Evolutionary conservation across 2,888 invertebrate species (phyloP), one percentile per base, ranked within the genome.

Genomic region (Aplocera efformata): DNA sequence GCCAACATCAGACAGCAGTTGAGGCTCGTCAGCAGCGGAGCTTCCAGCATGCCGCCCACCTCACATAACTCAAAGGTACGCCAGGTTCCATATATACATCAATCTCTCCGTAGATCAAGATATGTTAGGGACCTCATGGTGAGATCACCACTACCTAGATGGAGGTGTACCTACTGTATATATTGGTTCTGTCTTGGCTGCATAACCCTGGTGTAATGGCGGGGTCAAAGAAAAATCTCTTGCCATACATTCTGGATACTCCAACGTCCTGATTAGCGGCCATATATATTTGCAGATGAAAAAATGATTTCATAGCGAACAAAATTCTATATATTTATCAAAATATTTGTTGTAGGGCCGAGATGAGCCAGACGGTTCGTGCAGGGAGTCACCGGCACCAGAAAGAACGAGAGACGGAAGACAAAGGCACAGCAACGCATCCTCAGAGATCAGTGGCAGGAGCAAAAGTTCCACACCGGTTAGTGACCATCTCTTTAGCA

Each of bases 1-100:
- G 93, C 93, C 0, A 92, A 82, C 52, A 94, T 95, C 48, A 81
- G 94, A 17, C 94, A 95, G 56, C 95, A 95, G 69, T 76, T 95
- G 52, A 79, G 94, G 28, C 79, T 94, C 10, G 93, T 92, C 61
- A 85, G 91, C 69, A 92, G 91, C 33, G 90, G 93, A 61, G 92
- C 92, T 8, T 89, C 88, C 54, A 92, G 92, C 69, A 82, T 92
- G 71, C 91, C 92, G 0, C 62, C 67, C 17, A 60, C 71, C 20
- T 59, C 74, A n/a, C 67, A 77, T 10, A 63, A 77, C 43, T 58
- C 66, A 10, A 84, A 85, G 72, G 85, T 85, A 59, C 4, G 9
- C 22, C 4, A n/a, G 1, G 9, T 7, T 25, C 7, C 23, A 8
- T 2, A 10, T 26, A 10, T 10, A 9, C n/a, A n/a, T n/a, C n/a